These are phyloP conservation scores for Parotocinclus haroldoi DNA, from an alignment of 2,797 vertebrate species.

Conservation along the genomic window DNA sequence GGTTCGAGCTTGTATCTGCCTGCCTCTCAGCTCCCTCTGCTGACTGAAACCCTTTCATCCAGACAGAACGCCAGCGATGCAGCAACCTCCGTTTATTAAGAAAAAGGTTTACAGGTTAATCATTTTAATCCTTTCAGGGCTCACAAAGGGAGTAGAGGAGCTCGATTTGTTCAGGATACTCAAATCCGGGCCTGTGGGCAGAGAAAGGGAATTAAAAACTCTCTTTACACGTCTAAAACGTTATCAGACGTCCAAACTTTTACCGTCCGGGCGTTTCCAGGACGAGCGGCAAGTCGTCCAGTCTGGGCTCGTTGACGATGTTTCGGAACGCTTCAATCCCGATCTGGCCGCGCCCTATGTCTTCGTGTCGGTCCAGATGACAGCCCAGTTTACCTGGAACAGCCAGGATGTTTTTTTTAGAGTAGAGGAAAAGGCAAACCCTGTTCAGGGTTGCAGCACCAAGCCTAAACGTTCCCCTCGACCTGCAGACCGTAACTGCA, in stretches of 20 bases:
- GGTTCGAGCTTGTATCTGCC: background rate
- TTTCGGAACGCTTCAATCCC: constrained; percentile 72
- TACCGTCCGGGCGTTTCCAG: constrained; percentile 78
- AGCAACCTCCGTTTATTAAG: background rate
- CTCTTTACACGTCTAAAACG: background rate
- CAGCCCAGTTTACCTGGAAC: constrained; percentile 71
- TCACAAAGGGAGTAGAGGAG: constrained; percentile 70
- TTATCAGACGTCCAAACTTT: constrained; percentile 13
- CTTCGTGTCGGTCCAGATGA: constrained; percentile 76
- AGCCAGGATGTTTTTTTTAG: no score
- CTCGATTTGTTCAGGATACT: constrained; percentile 70
- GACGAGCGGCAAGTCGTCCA: constrained; percentile 75
- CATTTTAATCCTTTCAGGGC: constrained; percentile 29
- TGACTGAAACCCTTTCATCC: constrained; percentile 16
- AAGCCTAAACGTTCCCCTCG: no score
- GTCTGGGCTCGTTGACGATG: constrained; percentile 73
- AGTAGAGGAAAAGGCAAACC: no score
- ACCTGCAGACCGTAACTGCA: no score
- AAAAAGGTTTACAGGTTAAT: background rate
- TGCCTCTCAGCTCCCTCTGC: constrained; percentile 44
- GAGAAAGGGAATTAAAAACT: background rate
- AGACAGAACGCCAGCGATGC: background rate
- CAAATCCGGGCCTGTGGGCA: constrained; percentile 66
- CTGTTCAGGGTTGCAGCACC: no score
- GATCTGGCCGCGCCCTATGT: constrained; percentile 74